Conservation (phyloP, 2,113 vertebrate genomes). For the Gallinago jamesoni region DNA sequence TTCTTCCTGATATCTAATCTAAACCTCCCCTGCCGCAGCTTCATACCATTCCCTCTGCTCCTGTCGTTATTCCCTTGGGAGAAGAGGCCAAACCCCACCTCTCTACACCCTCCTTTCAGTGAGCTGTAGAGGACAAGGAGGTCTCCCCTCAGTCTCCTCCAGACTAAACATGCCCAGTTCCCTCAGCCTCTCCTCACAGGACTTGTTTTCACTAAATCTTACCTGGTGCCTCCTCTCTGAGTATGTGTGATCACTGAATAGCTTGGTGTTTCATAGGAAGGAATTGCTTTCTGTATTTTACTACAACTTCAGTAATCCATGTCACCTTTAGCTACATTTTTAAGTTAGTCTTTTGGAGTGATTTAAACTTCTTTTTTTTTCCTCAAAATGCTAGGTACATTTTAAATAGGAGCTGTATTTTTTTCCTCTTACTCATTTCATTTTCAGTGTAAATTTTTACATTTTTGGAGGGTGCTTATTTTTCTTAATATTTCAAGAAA, state of each 20-base stretch:
- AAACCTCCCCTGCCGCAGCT: too few relatives aligned
- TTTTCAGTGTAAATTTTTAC: neutral
- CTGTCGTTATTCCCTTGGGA: too few relatives aligned
- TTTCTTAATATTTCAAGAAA: neutral
- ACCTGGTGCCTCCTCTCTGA: neutral
- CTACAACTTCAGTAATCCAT: neutral
- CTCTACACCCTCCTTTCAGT: too few relatives aligned
- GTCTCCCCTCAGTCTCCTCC: too few relatives aligned
- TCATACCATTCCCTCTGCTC: too few relatives aligned
- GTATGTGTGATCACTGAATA: rapidly evolving
- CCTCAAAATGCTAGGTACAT: neutral
- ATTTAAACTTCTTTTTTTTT: neutral
- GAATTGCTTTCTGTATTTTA: neutral
- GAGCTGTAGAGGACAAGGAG: too few relatives aligned
- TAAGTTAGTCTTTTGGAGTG: neutral
- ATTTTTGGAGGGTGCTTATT: neutral
- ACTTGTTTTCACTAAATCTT: neutral
- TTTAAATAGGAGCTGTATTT: neutral
- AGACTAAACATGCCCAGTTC: too few relatives aligned
- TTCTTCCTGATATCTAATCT: too few relatives aligned
- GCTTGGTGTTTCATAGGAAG: neutral
- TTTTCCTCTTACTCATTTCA: neutral
- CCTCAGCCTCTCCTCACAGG: too few relatives aligned
- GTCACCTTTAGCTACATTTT: neutral
- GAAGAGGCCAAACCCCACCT: too few relatives aligned